Evolutionary conservation across 2,888 invertebrate species (phyloP).

Genomic region (Parapristionchus giblindavisi): DNA sequence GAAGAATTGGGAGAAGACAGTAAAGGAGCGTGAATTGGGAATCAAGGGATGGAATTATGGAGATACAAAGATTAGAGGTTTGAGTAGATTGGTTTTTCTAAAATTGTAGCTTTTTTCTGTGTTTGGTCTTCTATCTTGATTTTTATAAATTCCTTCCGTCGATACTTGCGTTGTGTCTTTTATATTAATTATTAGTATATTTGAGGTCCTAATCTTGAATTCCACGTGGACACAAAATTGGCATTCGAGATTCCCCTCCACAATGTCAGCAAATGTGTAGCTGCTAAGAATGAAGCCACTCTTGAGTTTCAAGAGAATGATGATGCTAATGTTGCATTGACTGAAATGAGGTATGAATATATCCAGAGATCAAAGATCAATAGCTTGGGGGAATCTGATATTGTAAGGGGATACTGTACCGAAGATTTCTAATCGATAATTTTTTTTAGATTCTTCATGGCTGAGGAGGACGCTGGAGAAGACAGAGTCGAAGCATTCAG

Average conservation of each 20-base stretch:
- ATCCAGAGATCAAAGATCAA: background rate
- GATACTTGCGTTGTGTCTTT: background rate
- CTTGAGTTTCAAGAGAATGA: constrained; percentile 89
- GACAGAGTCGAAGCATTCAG: constrained; percentile 81
- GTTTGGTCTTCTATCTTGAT: background rate
- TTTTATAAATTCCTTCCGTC: background rate
- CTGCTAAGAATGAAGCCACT: constrained; percentile 96
- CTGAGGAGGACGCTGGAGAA: constrained; percentile 78
- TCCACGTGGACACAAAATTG: constrained; percentile 60
- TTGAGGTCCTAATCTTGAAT: constrained; percentile 59
- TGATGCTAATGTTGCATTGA: constrained; percentile 92
- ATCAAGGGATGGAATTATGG: constrained; percentile 99
- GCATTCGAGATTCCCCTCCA: constrained; percentile 95
- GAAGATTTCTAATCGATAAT: background rate
- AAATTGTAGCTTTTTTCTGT: background rate
- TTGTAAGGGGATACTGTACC: background rate
- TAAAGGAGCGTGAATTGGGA: constrained; percentile 89
- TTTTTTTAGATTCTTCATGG: constrained; percentile 48
- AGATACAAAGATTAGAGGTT: constrained; percentile 86
- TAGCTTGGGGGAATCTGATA: background rate
- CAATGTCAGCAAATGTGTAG: constrained; percentile 93
- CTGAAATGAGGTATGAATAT: constrained; percentile 83
- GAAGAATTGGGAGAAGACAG: constrained; percentile 80
- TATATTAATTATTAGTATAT: background rate
- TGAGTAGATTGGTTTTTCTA: background rate